Base-by-base conservation (phyloP, 2,797 vertebrate species). In the Lophotriccus pileatus region DNA sequence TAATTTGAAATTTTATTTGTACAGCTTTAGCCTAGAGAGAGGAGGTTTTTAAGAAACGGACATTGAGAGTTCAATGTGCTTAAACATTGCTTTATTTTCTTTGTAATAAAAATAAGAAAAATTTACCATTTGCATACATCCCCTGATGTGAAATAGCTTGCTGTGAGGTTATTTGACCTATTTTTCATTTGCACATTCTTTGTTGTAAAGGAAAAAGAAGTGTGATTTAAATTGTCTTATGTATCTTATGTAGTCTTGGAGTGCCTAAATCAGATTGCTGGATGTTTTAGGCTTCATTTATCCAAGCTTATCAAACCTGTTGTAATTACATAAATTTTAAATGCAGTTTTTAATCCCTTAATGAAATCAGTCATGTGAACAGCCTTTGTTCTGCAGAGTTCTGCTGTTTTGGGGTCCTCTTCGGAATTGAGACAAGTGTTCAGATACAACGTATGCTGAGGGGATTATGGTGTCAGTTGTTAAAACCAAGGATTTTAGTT, bases 281-380 rank as follows among this genome's bases (percentile, higher is more conserved):
- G 27, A 34, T 6, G 2, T 39, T 91, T 74, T 75, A 72, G 53
- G 7, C 56, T 92, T 89, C 12, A 49, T 84, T 76, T 94, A 64
- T 70, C 62, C 60, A 77, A 84, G 37, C 58, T 84, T 92, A 86
- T 86, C 66, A 93, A 72, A 62, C 46, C n/a, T 89, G 4, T 72
- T 90, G 46, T 84, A 87, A 87, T 64, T 83, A 89, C 91, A 94
- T 91, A 50, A 39, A 43, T 66, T 85, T 46, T 75, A 92, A 94
- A 80, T 58, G 46, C n/a, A 72, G 11, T 93, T 93, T 95, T 83
- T 92, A 89, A 93, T 96, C 91, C 87, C 23, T 80, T 91, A 91
- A 91, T 94, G 60, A 74, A 85, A 70, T 91, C 93, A 90, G 64
- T 85, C 82, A 83, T 85, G 64, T 87, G 82, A 70, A 77, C 73